Conservation (phyloP, 2,888 invertebrate genomes). For the Calephelis perditalis region DNA sequence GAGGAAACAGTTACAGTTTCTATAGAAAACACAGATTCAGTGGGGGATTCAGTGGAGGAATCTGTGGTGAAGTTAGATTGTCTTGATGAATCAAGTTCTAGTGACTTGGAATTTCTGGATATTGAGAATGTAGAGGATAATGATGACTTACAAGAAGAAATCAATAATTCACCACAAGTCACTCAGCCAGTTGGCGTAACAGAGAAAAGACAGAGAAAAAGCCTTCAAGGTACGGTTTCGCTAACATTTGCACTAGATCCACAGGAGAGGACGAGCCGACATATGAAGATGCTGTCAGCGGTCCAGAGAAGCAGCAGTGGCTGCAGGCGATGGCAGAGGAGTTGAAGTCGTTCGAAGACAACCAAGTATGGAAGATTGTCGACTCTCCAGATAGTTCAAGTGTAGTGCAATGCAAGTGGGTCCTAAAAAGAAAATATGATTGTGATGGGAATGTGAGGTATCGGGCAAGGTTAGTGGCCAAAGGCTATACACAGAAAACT, state of each 20-base stretch:
- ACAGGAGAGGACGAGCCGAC: neutral
- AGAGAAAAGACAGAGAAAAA: conserved; percentile 5
- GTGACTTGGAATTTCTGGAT: conserved; percentile 8
- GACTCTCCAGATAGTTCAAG: conserved; percentile 17
- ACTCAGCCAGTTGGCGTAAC: conserved; percentile 2
- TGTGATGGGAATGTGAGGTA: conserved; percentile 17
- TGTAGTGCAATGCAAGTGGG: conserved; percentile 20
- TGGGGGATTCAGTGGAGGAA: conserved; percentile 2
- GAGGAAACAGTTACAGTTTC: conserved; percentile 12
- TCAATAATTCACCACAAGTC: conserved; percentile 1
- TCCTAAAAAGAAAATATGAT: conserved; percentile 21
- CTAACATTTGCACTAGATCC: conserved; percentile 3
- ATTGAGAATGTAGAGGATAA: neutral
- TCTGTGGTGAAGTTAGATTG: conserved; percentile 11
- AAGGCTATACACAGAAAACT: neutral
- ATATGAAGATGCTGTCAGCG: neutral
- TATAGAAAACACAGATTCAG: conserved; percentile 16
- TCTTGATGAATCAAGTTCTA: neutral
- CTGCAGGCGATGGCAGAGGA: conserved; percentile 17
- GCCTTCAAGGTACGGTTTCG: neutral
- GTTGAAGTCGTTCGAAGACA: conserved; percentile 22
- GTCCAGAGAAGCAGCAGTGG: conserved; percentile 17
- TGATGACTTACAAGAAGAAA: conserved; percentile 1
- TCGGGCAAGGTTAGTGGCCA: conserved; percentile 10
- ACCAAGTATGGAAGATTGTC: conserved; percentile 20